Conservation (phyloP, 2,888 invertebrate species). For the Lysandra coridon region DNA sequence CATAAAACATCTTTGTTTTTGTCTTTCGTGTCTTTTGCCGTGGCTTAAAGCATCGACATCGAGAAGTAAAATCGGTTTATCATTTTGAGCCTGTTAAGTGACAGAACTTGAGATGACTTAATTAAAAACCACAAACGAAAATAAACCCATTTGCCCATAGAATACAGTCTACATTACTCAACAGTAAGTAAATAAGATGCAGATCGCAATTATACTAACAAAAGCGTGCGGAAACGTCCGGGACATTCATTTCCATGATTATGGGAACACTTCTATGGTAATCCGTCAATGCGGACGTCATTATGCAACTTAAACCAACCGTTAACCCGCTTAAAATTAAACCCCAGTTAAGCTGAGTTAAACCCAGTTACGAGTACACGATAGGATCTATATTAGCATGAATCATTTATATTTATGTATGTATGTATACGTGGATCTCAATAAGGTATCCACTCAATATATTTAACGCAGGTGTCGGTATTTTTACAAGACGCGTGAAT, state of each 20-base stretch:
- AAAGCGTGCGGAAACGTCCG: constrained; percentile 18
- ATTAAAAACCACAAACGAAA: neutral
- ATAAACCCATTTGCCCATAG: neutral
- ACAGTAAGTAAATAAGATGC: neutral
- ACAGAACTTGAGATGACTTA: too few species aligned
- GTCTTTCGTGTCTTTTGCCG: too few species aligned
- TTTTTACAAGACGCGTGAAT: constrained; percentile 20
- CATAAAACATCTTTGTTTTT: too few species aligned
- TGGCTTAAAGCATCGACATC: neutral
- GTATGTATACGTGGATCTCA: constrained; percentile 11
- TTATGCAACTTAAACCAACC: constrained; percentile 33
- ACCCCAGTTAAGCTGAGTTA: constrained; percentile 34
- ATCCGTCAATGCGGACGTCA: constrained; percentile 31
- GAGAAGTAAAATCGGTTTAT: too few species aligned
- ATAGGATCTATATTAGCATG: constrained; percentile 37
- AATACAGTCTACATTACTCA: neutral
- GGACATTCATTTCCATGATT: constrained; percentile 19
- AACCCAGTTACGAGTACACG: constrained; percentile 18
- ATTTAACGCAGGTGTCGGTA: constrained; percentile 25
- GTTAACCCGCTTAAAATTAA: constrained; percentile 20
- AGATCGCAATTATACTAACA: constrained; percentile 9
- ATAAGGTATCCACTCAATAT: constrained; percentile 2
- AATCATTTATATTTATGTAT: constrained; percentile 33
- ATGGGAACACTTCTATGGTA: constrained; percentile 37
- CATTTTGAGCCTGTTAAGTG: too few species aligned